phyloP scores from a whole-genome alignment of 2,797 vertebrate species.

The Myripristis jacobus region DNA sequence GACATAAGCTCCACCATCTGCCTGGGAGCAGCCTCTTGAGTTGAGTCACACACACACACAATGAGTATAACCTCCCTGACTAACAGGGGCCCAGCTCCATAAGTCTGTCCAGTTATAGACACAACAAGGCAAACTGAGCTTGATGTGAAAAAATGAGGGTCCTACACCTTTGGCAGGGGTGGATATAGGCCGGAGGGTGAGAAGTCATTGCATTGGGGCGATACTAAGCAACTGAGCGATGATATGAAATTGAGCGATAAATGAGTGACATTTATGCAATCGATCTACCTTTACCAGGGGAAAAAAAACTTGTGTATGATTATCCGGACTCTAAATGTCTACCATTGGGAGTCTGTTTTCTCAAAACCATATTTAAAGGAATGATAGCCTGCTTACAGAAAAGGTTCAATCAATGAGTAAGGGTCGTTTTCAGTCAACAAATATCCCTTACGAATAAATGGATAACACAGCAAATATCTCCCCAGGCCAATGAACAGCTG shows the following conservation, averaged over 20 bases:
- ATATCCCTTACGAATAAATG: conserved; percentile 68
- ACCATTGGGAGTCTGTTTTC: too few species aligned
- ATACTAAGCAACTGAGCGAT: too few species aligned
- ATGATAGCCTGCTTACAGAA: background rate
- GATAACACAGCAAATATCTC: conserved; percentile 54
- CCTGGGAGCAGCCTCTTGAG: conserved; percentile 25
- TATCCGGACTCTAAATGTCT: background rate
- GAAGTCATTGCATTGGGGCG: too few species aligned
- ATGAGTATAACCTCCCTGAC: conserved; percentile 3
- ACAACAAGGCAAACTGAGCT: conserved; percentile 10
- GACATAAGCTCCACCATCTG: conserved; percentile 40
- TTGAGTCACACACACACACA: conserved; percentile 17
- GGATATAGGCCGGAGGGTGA: too few species aligned
- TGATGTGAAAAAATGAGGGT: background rate
- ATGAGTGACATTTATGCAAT: background rate
- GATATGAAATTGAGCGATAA: too few species aligned
- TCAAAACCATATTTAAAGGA: too few species aligned
- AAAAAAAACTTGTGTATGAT: background rate
- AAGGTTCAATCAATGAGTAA: conserved; percentile 11
- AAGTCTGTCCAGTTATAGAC: background rate
- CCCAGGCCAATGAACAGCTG: conserved; percentile 44
- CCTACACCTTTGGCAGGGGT: background rate
- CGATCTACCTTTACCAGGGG: background rate
- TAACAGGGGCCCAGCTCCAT: background rate
- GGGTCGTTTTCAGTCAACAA: conserved; percentile 33